phyloP scores from a whole-genome alignment of 2,888 invertebrate species.

The Yponomeuta malinellus region DNA sequence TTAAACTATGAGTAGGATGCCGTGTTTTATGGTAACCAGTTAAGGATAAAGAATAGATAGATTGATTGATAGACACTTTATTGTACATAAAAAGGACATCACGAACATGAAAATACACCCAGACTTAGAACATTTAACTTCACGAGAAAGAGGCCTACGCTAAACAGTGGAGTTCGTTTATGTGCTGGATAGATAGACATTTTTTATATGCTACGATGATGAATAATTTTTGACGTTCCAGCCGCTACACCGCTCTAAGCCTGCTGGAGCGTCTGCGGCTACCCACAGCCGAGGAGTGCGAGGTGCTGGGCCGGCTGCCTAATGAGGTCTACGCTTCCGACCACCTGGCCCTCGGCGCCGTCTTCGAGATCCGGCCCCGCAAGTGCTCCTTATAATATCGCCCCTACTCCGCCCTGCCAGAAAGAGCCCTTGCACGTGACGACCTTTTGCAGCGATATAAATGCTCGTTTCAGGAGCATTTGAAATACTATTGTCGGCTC shows the following conservation, averaged over 20 bases:
- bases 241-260: constrained; percentile 54
- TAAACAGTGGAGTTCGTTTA: too few species aligned
- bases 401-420: neutral
- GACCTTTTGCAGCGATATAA: neutral
- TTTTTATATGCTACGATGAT: too few species aligned
- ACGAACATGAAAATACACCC: too few species aligned
- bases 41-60: too few species aligned
- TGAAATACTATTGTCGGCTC: too few species aligned
- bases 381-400: constrained; percentile 24
- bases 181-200: too few species aligned
- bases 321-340: constrained; percentile 86
- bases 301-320: constrained; percentile 78
- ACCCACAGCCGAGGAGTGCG: constrained; percentile 78
- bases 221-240: constrained; percentile 34
- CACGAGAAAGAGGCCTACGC: too few species aligned
- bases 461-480: neutral
- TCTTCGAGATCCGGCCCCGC: constrained; percentile 73
- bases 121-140: too few species aligned
- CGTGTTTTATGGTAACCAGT: too few species aligned
- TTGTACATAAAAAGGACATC: too few species aligned
- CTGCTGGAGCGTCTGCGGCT: constrained; percentile 79
- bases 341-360: constrained; percentile 86
- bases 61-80: too few species aligned
- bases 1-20: too few species aligned
- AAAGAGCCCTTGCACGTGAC: neutral